These are phyloP conservation scores for Montipora capricornis DNA, from an alignment of 64 coral and sea anemone genomes.

Conservation along the genomic window DNA sequence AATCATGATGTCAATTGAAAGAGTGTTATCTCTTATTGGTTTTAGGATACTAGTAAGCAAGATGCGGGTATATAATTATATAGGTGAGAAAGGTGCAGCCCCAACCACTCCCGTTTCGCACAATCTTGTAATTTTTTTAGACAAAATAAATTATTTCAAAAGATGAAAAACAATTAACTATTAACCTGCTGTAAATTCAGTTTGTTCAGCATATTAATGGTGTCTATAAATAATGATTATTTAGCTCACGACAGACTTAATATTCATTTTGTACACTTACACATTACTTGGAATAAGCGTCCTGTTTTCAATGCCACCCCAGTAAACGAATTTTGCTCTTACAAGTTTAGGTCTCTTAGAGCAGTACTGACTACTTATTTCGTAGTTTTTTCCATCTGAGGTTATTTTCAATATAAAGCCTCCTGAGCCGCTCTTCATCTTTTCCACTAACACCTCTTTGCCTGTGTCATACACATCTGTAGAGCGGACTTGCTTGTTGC, in stretches of 20 bases:
- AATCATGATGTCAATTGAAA: no score
- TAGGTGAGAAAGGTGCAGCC: no score
- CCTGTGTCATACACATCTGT: not conserved
- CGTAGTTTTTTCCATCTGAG: not conserved
- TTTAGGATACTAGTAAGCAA: no score
- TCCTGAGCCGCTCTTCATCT: not conserved
- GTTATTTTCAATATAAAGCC: not conserved
- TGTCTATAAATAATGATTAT: no score
- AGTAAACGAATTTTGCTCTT: slow-evolving; percentile 40
- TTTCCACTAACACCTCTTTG: not conserved
- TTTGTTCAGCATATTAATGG: no score
- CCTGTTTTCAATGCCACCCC: slow-evolving; percentile 52
- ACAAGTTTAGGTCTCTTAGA: not conserved
- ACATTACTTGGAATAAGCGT: slow-evolving; percentile 23
- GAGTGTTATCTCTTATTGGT: no score
- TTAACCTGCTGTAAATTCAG: no score
- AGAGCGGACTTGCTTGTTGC: not conserved
- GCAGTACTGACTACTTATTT: not conserved
- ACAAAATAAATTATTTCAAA: no score
- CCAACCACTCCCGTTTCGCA: no score
- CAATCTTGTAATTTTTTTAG: no score
- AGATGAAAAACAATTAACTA: no score
- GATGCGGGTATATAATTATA: no score
- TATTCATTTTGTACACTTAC: slow-evolving; percentile 35
- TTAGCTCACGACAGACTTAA: not conserved